Base-by-base conservation (phyloP, 2,888 invertebrate genomes). In the Tenthredo scrophulariae region DNA sequence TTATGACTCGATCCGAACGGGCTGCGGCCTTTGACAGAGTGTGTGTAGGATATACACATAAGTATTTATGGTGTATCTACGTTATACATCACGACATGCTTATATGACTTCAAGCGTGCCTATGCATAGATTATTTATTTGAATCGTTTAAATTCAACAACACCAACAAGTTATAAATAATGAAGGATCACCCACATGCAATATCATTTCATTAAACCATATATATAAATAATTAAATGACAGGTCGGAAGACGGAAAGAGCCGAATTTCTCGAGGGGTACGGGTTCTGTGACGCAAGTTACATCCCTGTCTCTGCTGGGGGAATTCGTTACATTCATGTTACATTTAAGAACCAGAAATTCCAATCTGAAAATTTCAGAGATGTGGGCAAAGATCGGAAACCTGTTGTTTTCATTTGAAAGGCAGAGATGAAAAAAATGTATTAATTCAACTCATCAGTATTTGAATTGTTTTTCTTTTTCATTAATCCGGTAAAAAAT, bases 1-100 rank as follows among this genome's bases (percentile, higher is more conserved):
- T 46, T 46, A 50, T 77, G 50, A 77, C 54, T 77, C 37, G 37
- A 37, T 37, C 33, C 77, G 77, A 50, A 54, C 50, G 77, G 54
- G 77, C 77, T 77, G 77, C 50, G 77, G 50, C 77, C 43, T 40
- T 74, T 77, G 77, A 50, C 77, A 77, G 54, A 50, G 50, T 77
- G 29, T 54, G 13, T 33, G 54, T 77, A 22, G 1, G 1, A 40
- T 29, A n/a, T 22, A 43, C 22, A 26, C 43, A 43, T 13, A 74
- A 33, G 74, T 50, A 46, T 77, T 5, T 77, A 50, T 54, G 13
- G 33, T 77, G 29, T 29, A 29, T 29, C 15, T 50, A 43, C 43
- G 37, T 70, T 37, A 37, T 7, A 37, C 37, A 37, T 37, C 37
- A 7, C n/a, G 40, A 10, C 37, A 15, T n/a, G 4, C 33, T 33